Percentiles rank a stretch among this genome's conserved stretches.
phyloP scores from a whole-genome alignment of 2,113 vertebrate species.

The Melanocharis versteri region DNA sequence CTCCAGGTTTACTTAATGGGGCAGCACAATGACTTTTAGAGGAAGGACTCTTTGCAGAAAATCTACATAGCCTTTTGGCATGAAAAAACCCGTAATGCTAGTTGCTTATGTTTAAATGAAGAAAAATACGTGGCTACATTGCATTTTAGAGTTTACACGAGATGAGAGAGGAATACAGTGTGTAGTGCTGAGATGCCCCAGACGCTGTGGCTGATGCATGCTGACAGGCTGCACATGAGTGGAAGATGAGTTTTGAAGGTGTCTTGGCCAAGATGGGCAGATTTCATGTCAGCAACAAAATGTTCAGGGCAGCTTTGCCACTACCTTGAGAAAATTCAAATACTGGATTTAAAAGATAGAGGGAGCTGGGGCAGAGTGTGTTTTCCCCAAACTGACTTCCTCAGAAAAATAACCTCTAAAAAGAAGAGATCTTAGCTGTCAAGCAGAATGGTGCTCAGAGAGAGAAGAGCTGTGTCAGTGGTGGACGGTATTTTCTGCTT shows the following conservation, averaged over 20 bases:
- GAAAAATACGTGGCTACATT: background rate
- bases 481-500: background rate
- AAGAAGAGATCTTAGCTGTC: background rate
- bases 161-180: accelerated
- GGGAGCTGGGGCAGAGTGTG: background rate
- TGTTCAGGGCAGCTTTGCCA: background rate
- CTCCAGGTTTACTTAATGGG: background rate
- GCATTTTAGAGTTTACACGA: background rate
- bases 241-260: background rate
- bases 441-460: background rate
- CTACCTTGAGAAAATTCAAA: background rate
- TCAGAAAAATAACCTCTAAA: background rate
- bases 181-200: background rate
- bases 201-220: background rate
- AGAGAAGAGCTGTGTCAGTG: background rate
- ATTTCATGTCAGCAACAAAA: background rate
- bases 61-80: background rate
- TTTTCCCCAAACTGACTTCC: background rate
- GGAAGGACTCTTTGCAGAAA: background rate
- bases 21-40: background rate
- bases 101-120: background rate
- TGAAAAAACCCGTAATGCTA: background rate
- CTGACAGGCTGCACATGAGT: background rate
- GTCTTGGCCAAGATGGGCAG: background rate
- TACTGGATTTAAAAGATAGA: background rate